phyloP scores from a whole-genome alignment of 2,113 vertebrate genomes.

The Oreochromis spilurus region DNA sequence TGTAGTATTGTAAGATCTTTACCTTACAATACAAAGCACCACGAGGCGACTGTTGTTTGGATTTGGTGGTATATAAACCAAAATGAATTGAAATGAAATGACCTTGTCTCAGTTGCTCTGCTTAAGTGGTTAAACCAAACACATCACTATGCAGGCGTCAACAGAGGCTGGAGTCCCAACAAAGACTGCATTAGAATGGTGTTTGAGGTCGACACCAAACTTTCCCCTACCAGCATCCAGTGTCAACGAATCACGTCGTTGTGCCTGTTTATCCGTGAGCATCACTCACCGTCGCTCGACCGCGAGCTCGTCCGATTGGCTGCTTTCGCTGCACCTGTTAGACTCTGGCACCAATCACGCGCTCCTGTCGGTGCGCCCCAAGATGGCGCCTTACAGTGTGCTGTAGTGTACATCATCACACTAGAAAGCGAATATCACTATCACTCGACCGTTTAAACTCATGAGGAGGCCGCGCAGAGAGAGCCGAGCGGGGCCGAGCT shows the following conservation, averaged over 20 bases:
- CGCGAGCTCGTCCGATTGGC: constrained; percentile 66
- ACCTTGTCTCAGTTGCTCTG: not conserved
- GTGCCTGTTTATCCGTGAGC: not conserved
- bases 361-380: constrained; percentile 56
- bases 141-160: not conserved
- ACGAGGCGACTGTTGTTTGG: not conserved
- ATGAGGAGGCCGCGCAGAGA: not conserved
- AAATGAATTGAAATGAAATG: not conserved
- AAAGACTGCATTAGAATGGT: not conserved
- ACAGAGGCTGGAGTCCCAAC: not conserved
- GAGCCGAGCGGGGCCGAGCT: not conserved
- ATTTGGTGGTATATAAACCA: not conserved
- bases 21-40: not conserved
- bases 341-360: constrained; percentile 70
- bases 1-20: not conserved
- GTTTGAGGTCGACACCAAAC: not conserved
- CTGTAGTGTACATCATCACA: constrained; percentile 15
- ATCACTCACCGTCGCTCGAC: not conserved
- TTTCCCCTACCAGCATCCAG: not conserved
- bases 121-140: not conserved
- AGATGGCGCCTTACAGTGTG: constrained; percentile 81
- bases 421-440: not conserved
- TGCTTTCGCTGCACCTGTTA: constrained; percentile 43
- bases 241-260: not conserved
- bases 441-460: not conserved